Percentiles rank a stretch among this genome's conserved stretches.
phyloP scores from a whole-genome alignment of 2,888 invertebrate genomes.

The Agriopis leucophaearia region DNA sequence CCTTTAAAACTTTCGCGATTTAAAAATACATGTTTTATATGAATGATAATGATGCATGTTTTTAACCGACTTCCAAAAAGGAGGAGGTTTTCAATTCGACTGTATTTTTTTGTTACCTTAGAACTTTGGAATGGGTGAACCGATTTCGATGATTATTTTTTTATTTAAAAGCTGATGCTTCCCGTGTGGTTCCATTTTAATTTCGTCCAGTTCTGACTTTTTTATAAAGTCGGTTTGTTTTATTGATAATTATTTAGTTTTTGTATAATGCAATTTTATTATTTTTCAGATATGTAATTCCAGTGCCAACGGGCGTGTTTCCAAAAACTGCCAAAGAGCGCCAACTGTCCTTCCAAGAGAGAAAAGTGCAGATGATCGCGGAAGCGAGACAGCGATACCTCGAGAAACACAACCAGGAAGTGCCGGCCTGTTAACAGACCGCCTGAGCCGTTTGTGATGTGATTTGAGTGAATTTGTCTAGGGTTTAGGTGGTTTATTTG shows the following conservation, averaged over 20 bases:
- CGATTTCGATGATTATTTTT: no score
- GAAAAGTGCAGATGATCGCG: conserved; percentile 92
- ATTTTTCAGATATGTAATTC: conserved; percentile 61
- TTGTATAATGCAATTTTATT: not conserved
- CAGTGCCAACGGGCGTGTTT: conserved; percentile 76
- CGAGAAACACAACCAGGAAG: conserved; percentile 89
- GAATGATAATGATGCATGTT: no score
- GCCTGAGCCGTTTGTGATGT: conserved; percentile 19
- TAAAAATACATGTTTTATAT: no score
- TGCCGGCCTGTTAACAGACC: conserved; percentile 57
- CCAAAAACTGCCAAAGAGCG: conserved; percentile 87
- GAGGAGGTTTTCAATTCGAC: no score
- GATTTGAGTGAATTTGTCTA: conserved; percentile 2
- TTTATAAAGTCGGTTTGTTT: not conserved
- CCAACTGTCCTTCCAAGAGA: conserved; percentile 91
- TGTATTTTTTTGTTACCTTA: no score
- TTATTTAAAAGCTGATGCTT: no score
- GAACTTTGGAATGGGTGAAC: no score
- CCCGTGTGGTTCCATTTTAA: no score
- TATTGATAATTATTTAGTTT: no score
- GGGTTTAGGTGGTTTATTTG: conserved; percentile 13
- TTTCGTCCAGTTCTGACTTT: no score
- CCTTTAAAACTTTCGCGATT: no score
- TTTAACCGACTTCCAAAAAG: no score
- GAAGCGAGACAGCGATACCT: conserved; percentile 92